Evolutionary conservation across 2,797 vertebrate species (phyloP).

Genomic region (Neopelma chrysocephalum): DNA sequence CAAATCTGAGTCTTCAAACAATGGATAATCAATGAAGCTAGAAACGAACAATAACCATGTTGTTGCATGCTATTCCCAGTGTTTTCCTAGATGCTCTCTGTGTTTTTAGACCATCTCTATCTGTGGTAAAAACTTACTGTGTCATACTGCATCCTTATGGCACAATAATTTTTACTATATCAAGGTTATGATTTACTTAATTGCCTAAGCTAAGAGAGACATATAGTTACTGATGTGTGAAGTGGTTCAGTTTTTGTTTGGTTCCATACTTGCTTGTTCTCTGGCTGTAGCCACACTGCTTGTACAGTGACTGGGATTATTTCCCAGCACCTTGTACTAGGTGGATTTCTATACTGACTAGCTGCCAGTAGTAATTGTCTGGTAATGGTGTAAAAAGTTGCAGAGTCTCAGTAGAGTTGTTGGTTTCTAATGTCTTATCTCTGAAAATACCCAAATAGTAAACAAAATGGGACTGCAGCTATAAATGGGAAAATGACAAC

Average conservation of each 20-base stretch:
- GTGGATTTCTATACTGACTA: slow-evolving; percentile 14
- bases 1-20: slow-evolving; percentile 31
- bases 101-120: slow-evolving; percentile 20
- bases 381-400: not conserved
- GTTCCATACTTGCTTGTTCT: not conserved
- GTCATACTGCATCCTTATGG: not conserved
- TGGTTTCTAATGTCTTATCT: not conserved
- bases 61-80: slow-evolving; percentile 37
- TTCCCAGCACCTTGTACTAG: not conserved
- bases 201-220: not conserved
- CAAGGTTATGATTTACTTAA: not conserved
- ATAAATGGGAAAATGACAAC: not conserved
- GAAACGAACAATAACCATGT: slow-evolving; percentile 12
- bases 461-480: not conserved
- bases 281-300: not conserved
- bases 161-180: not conserved
- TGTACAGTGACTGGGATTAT: not conserved
- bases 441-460: not conserved
- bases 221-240: not conserved
- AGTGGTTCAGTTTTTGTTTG: not conserved
- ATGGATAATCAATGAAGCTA: slow-evolving; percentile 51
- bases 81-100: slow-evolving; percentile 20
- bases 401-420: not conserved
- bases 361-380: not conserved
- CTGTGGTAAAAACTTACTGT: not conserved